Evolutionary conservation across 2,113 vertebrate genomes (phyloP), one percentile per base, ranked within the genome.

Genomic region (Laticauda colubrina): DNA sequence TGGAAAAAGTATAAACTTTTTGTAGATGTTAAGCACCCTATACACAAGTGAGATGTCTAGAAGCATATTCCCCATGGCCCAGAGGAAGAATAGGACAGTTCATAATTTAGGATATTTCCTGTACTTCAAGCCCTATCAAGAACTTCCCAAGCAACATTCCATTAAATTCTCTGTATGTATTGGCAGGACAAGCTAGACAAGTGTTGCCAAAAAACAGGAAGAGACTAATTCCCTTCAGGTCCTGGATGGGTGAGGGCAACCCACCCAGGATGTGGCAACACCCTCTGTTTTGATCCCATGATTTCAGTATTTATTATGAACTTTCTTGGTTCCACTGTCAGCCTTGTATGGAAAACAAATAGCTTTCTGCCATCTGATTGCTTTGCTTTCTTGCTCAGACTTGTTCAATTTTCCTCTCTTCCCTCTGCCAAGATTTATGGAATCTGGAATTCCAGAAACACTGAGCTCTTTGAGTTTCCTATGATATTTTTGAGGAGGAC

Each of bases 141-240:
- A 93, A 93, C 88, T 85, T 86, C 92, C 88, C 92, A 61, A n/a
- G 75, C 88, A 59, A 61, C 92, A 93, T 93, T 93, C 92, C 92
- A 86, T 90, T 61, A 75, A 53, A 45, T 64, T 61, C 43, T 34
- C 75, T 29, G 53, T 90, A 55, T 61, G 85, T 53, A 85, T 90
- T 90, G 69, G 75, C 88, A 93, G 81, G 88, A 86, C 92, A 85
- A 90, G 92, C 55, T 90, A 90, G 43, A 85, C 88, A 93, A 88
- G 92, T 93, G 88, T 53, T 93, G 43, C 88, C 89, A 90, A 93
- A 53, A 93, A n/a, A 61, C 92, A 93, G 88, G 92, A 93, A 90
- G 61, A 61, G 75, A 45, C 61, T 75, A 92, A 18, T 45, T 48
- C 75, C 39, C 43, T 56, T 86, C 55, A 43, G 55, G 92, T 90